Conservation (phyloP, 2,797 vertebrate species). For the Acipenser ruthenus region DNA sequence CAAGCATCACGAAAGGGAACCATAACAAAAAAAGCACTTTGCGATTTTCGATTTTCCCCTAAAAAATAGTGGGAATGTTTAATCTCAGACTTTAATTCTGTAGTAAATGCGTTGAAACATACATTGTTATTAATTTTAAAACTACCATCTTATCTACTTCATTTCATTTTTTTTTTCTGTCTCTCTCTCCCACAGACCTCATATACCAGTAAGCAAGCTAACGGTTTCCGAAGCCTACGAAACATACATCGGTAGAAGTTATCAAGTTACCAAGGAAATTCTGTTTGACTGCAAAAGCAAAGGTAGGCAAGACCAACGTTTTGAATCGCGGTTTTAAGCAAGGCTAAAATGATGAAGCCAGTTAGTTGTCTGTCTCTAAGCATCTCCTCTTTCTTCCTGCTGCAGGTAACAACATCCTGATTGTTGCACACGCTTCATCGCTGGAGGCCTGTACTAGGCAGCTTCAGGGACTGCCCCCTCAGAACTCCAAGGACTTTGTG, state of each 20-base stretch:
- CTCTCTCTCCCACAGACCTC: constrained; percentile 71
- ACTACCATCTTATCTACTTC: too few relatives aligned
- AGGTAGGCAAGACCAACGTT: constrained; percentile 57
- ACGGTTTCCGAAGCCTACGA: constrained; percentile 88
- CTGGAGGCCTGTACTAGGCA: constrained; percentile 96
- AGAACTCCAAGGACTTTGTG: constrained; percentile 96
- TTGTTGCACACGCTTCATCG: constrained; percentile 95
- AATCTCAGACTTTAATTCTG: too few relatives aligned
- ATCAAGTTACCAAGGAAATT: constrained; percentile 93
- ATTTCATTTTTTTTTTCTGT: background rate
- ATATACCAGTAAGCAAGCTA: constrained; percentile 85
- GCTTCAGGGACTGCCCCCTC: constrained; percentile 86
- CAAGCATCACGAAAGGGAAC: too few relatives aligned
- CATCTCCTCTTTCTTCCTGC: constrained; percentile 19
- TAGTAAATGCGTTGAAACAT: too few relatives aligned
- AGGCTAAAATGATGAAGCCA: background rate
- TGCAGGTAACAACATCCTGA: constrained; percentile 88
- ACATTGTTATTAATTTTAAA: too few relatives aligned
- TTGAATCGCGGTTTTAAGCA: background rate
- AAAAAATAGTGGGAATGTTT: too few relatives aligned
- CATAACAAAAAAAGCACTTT: too few relatives aligned
- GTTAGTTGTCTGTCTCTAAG: constrained; percentile 15
- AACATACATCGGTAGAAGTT: constrained; percentile 90
- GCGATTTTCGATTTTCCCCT: too few relatives aligned
- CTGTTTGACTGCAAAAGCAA: constrained; percentile 84